Base-by-base conservation (phyloP, 2,888 invertebrate genomes). In the Volucella inanis region DNA sequence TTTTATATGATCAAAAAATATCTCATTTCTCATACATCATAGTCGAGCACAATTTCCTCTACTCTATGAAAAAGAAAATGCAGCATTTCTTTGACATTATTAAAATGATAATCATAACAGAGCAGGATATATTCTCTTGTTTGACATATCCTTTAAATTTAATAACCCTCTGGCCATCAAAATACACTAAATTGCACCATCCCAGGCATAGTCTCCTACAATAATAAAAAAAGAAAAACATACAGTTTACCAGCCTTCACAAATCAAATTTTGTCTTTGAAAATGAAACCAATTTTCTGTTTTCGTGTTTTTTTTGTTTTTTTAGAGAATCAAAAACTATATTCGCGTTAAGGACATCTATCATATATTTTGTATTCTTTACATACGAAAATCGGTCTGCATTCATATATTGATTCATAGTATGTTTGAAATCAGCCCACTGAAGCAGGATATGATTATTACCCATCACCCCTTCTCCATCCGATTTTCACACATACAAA, bases 121-220 rank as follows among this genome's bases (percentile, higher is more conserved):
- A 31, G 45, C 45, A 61, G 41, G 49, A 62, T 77, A 54, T 71
- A 57, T 64, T 47, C 14, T 14, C 78, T 80, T 84, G 67, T 76
- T 70, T 84, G 79, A 76, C 75, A 79, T 71, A 76, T 85, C 76
- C 76, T 76, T 76, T 71, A 85, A 80, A 80, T 85, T 85, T 80
- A 76, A 85, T 80, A 80, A 75, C 80, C 84, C 80, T 52, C 55
- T 45, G 84, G 84, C 65, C 3, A 54, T 57, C 54, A 70, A 59
- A 82, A 47, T 50, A 68, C 49, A 52, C 18, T 18, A 55, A 65
- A 38, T 12, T 74, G n/a, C 68, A 57, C 52, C 47, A 52, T 52
- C 41, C 50, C 10, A 2, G 14, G 11, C 31, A 31, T 31, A 31
- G 31, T 6, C 84, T 52, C 55, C 50, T 76, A 80, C 65, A 6